Conservation (phyloP, 2,113 vertebrate genomes). For the Psilopsiagon aymara region DNA sequence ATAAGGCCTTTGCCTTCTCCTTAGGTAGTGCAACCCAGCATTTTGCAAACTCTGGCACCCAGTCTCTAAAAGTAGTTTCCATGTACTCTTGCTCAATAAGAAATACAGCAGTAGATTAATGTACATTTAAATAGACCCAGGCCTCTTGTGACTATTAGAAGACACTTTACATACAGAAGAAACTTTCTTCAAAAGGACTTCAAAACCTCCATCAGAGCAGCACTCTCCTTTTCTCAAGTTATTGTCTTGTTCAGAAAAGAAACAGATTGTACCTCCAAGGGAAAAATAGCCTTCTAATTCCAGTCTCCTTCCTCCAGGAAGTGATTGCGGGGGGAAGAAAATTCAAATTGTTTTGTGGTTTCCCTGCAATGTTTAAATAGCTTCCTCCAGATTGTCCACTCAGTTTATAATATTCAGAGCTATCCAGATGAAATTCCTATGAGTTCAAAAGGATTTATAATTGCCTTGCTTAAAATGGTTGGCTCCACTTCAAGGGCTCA, state of each 20-base stretch:
- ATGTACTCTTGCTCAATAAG: not conserved
- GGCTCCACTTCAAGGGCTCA: not conserved
- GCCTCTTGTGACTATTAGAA: not conserved
- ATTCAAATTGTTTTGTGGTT: not conserved
- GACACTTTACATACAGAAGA: not conserved
- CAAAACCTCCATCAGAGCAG: not conserved
- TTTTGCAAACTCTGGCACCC: not conserved
- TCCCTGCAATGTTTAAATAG: not conserved
- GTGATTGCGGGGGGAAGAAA: not conserved
- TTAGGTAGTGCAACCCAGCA: not conserved
- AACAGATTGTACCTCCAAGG: not conserved
- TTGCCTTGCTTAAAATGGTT: fast-evolving
- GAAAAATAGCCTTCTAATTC: not conserved
- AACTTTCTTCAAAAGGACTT: not conserved
- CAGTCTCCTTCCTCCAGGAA: not conserved
- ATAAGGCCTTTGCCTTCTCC: not conserved
- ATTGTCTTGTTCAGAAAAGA: not conserved
- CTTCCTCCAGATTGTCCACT: not conserved
- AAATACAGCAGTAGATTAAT: not conserved
- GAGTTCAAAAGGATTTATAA: not conserved
- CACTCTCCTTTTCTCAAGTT: not conserved
- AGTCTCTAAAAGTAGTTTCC: not conserved
- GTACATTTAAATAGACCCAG: not conserved
- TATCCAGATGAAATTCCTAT: not conserved
- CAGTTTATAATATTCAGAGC: not conserved